Evolutionary conservation across 2,888 invertebrate species (phyloP).

Genomic region (Volucella bombylans): DNA sequence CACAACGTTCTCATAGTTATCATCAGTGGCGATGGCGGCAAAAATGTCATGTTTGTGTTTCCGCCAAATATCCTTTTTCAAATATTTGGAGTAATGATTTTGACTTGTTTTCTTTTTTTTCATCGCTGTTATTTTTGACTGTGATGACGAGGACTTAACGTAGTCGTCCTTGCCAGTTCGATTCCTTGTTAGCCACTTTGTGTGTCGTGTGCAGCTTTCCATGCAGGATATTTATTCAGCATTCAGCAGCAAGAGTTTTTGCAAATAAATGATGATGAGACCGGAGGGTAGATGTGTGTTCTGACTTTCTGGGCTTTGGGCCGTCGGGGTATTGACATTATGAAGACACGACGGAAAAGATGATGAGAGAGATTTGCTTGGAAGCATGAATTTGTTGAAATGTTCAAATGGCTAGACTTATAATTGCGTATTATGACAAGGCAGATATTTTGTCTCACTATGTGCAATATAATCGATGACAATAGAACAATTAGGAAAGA

Average conservation of each 20-base stretch:
- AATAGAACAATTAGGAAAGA: no score
- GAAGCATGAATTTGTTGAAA: constrained; percentile 20
- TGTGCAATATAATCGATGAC: background rate
- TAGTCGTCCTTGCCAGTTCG: constrained; percentile 71
- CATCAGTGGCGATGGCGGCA: constrained; percentile 71
- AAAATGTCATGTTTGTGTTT: constrained; percentile 76
- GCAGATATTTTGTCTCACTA: constrained; percentile 10
- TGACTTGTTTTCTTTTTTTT: constrained; percentile 74
- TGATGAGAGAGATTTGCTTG: constrained; percentile 48
- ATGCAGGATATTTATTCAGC: constrained; percentile 74
- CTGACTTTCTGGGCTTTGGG: constrained; percentile 37
- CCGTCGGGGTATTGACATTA: constrained; percentile 55
- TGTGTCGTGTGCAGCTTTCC: constrained; percentile 71
- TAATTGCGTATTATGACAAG: constrained; percentile 14
- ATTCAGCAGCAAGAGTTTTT: constrained; percentile 72
- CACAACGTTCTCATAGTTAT: constrained; percentile 67
- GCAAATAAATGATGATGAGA: constrained; percentile 74
- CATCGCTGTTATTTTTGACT: constrained; percentile 68
- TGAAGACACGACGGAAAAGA: constrained; percentile 45
- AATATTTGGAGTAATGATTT: constrained; percentile 77
- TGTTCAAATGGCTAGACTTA: constrained; percentile 15
- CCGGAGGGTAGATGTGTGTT: constrained; percentile 56
- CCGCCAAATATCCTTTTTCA: constrained; percentile 77
- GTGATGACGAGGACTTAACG: constrained; percentile 73
- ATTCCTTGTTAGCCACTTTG: constrained; percentile 74